Evolutionary conservation across 2,797 vertebrate genomes (phyloP).

Genomic region (Alcedo atthis): DNA sequence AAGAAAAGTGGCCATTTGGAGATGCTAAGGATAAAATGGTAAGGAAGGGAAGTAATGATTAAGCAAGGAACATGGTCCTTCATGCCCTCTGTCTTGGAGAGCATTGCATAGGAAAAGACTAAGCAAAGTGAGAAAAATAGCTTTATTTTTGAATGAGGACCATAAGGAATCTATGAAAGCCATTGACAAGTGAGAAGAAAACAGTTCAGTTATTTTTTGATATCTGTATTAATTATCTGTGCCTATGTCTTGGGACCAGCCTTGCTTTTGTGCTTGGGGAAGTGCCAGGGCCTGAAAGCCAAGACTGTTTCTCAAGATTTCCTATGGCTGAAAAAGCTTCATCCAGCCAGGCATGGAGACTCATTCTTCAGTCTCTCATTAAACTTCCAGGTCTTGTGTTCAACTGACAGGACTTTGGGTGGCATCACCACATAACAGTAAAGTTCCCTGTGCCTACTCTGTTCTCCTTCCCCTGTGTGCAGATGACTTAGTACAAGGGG

Average conservation of each 20-base stretch:
- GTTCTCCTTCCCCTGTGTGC: not conserved
- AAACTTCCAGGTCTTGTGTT: not conserved
- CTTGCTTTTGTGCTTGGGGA: not conserved
- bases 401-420: not conserved
- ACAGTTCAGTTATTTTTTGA: not conserved
- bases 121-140: not conserved
- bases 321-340: not conserved
- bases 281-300: not conserved
- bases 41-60: not conserved
- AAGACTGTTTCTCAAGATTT: not conserved
- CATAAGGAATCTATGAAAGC: not conserved
- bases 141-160: not conserved
- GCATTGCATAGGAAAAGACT: not conserved
- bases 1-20: not conserved
- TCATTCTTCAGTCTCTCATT: not conserved
- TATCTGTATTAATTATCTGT: not conserved
- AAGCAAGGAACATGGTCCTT: not conserved
- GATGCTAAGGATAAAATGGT: not conserved
- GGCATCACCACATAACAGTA: fast-evolving
- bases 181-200: not conserved
- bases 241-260: not conserved
- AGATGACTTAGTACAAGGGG: not conserved
- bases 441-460: not conserved
- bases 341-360: not conserved
- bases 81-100: not conserved